These are phyloP conservation scores for Orthosia incerta DNA, from an alignment of 2,888 invertebrate species.

Conservation along the genomic window DNA sequence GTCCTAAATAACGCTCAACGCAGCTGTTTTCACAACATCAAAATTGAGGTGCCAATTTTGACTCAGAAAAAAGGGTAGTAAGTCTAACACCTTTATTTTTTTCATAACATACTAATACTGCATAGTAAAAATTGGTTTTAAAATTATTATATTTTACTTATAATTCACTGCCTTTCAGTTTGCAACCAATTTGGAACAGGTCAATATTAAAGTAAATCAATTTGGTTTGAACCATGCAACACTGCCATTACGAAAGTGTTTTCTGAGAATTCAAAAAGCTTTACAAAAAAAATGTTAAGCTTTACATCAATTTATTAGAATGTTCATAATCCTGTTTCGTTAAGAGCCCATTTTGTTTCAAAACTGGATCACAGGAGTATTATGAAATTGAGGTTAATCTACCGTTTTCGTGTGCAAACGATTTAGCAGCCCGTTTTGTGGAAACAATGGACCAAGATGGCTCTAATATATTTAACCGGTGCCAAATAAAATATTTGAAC, in stretches of 20 bases:
- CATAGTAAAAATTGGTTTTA: no score
- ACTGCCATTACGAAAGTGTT: slow-evolving; percentile 1
- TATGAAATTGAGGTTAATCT: slow-evolving; percentile 68
- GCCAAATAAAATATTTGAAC: slow-evolving; percentile 55
- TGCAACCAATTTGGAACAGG: no score
- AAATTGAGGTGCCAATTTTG: no score
- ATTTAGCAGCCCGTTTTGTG: slow-evolving; percentile 52
- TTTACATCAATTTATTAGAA: slow-evolving; percentile 37
- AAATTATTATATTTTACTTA: no score
- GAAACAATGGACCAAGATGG: slow-evolving; percentile 61
- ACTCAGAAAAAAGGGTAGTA: no score
- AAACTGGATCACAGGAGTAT: slow-evolving; percentile 55
- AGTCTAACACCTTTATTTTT: no score
- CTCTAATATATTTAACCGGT: slow-evolving; percentile 40
- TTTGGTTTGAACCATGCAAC: neutral
- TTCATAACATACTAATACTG: no score
- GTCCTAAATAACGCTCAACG: no score
- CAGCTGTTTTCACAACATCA: no score
- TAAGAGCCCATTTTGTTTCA: slow-evolving; percentile 56
- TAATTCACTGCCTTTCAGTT: no score
- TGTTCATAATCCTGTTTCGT: slow-evolving; percentile 35
- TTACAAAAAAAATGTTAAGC: slow-evolving; percentile 13
- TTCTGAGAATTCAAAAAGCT: neutral
- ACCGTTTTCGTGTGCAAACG: slow-evolving; percentile 65
- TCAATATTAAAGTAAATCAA: neutral